phyloP scores from a whole-genome alignment of 37 sponge, comb jelly and placozoan species.

The Beroe ovata region DNA sequence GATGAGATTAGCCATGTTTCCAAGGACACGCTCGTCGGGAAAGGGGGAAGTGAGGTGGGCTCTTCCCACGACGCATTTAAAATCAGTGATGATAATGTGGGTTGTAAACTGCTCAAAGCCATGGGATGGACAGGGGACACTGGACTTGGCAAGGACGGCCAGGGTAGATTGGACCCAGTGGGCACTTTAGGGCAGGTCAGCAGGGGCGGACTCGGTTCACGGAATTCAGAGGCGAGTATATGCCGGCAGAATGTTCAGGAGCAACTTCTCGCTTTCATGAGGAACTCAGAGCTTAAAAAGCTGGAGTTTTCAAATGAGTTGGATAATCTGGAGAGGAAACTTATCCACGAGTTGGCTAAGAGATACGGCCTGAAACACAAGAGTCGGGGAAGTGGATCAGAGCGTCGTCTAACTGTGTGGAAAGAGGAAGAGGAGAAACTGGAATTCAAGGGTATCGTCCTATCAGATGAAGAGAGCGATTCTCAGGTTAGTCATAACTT shows the following conservation, averaged over 20 bases:
- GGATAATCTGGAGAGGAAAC: conserved; percentile 31
- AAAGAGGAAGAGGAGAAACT: conserved; percentile 4
- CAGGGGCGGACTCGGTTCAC: conserved; percentile 31
- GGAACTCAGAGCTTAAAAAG: background rate
- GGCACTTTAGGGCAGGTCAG: conserved; percentile 11
- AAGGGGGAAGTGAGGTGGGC: background rate
- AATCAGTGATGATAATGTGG: conserved; percentile 31
- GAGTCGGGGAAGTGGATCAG: background rate
- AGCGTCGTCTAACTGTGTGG: conserved; percentile 2
- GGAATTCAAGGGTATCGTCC: background rate
- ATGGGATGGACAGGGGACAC: conserved; percentile 41
- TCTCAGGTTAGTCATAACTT: background rate
- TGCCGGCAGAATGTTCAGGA: background rate
- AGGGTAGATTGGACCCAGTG: conserved; percentile 30
- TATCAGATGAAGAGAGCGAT: background rate
- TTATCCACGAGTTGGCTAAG: conserved; percentile 1
- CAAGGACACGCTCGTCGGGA: background rate
- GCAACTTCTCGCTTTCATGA: background rate
- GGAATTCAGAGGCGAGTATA: background rate
- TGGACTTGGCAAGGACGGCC: conserved; percentile 65
- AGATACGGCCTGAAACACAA: conserved; percentile 55
- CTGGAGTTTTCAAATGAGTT: conserved; percentile 18
- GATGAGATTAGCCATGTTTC: background rate
- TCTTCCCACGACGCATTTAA: background rate
- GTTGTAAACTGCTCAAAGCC: conserved; percentile 59